Evolutionary conservation across 2,797 vertebrate species (phyloP), one percentile per base, ranked within the genome.

Genomic region (Distichodus sexfasciatus): DNA sequence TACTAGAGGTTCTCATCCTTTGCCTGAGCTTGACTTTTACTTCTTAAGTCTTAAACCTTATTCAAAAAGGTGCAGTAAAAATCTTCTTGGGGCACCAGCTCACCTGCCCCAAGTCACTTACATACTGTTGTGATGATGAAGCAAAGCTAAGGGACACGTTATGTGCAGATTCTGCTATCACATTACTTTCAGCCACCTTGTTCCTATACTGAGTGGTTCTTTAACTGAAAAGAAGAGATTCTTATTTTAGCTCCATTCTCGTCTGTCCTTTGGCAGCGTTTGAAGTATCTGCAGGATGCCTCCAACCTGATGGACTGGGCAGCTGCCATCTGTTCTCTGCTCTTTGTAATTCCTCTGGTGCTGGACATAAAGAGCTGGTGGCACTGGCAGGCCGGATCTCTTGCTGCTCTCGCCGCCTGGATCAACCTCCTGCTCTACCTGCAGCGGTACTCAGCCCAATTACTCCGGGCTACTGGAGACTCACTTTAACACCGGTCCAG

Each of bases 341-440:
- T 93, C 75, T 95, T 94, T 67, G 91, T 94, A 44, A 81, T 90
- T 26, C 92, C 93, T 51, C 81, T 93, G 70, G 88, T 93, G 66
- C 48, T 88, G 62, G 72, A 79, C 6, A 65, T 80, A 28, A 84
- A 88, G 72, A 75, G 76, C 19, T 61, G 74, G 4, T 83, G 91
- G 77, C 90, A 93, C 36, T 95, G 93, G 94, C 87, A 92, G 47
- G 90, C 88, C 46, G 93, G 93, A 69, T 89, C 92, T 4, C 78
- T 91, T 59, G 87, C 92, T 12, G 89, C 92, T 21, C 90, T 88
- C 76, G 64, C 83, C n/a, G 92, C 90, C 15, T 95, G 94, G 94
- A 83, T 93, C 79, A 95, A 95, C 76, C 93, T 94, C 72, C 86
- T 95, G 35, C 72, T 95, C 50, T 95, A 94, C 74, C 87, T 95